A percentile compares a stretch with the other conserved stretches of the same genome.
Evolutionary conservation across 2,888 invertebrate genomes (phyloP).

Genomic region (Siphlonurus alternatus): DNA sequence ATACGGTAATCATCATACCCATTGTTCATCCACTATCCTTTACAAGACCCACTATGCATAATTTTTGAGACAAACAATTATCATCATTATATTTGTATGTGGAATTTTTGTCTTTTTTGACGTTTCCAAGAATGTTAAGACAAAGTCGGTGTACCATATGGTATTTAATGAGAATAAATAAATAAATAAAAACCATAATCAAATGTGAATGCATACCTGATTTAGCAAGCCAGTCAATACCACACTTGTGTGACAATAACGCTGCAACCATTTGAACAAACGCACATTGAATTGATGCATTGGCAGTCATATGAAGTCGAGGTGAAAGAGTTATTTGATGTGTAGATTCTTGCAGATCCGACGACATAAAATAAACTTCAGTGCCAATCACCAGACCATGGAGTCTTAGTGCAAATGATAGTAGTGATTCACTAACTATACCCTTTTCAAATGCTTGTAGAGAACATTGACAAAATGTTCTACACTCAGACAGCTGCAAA

Average conservation of each 20-base stretch:
- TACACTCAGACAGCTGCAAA: background rate
- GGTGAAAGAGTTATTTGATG: conserved; percentile 22
- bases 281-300: conserved; percentile 46
- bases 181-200: too few relatives aligned
- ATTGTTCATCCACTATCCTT: too few relatives aligned
- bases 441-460: conserved; percentile 17
- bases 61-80: too few relatives aligned
- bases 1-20: too few relatives aligned
- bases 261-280: conserved; percentile 43
- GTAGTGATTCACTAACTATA: conserved; percentile 17
- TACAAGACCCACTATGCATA: too few relatives aligned
- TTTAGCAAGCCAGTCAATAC: conserved; percentile 41
- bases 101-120: too few relatives aligned
- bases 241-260: conserved; percentile 41
- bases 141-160: too few relatives aligned
- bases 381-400: conserved; percentile 38
- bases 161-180: too few relatives aligned
- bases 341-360: conserved; percentile 31
- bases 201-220: too few relatives aligned
- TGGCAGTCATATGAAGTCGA: conserved; percentile 21
- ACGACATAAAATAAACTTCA: conserved; percentile 39
- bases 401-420: conserved; percentile 45
- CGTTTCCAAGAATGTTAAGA: too few relatives aligned
- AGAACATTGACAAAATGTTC: conserved; percentile 11
- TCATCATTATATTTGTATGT: too few relatives aligned